Base-by-base conservation (phyloP, 2,888 invertebrate genomes). In the Empis stercorea region DNA sequence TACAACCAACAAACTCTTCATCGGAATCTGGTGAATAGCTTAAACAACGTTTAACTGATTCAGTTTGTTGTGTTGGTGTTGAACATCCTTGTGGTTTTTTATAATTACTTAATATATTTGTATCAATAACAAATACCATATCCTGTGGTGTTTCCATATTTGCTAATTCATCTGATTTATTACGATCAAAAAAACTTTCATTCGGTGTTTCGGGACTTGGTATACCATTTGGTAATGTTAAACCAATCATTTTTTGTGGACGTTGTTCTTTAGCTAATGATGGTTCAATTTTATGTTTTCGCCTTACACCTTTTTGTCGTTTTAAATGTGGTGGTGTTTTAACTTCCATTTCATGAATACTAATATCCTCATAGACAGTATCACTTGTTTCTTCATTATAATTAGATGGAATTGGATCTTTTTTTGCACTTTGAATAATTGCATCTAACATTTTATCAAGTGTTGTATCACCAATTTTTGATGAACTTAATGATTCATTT, bases 11-110 rank as follows among this genome's bases (percentile, higher is more conserved):
- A 27, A 52, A 54, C 46, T 74, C 60, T 49, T 74, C 73, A 46
- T 71, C 75, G 41, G 74, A 75, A 47, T 75, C 75, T 10, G 76
- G 75, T 14, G 78, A 78, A 60, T 75, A 78, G 11, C 76, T 78
- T 9, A 78, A 59, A 57, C 78, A 78, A 48, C 78, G 69, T 57
- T 78, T 72, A 14, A 72, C 64, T 36, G 75, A 73, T 45, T 73
- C 73, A 15, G 73, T 72, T 44, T 62, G 61, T 14, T 57, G 43
- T 9, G 60, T 60, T 23, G 75, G 59, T 52, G 75, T 76, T 48
- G 75, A 74, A 1, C 72, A 72, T 47, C 73, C 73, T 52, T 73
- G 64, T 27, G 72, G 69, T 58, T 71, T 59, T 48, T 55, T 53
- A 38, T 47, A 14, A 41, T 32, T 11, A 37, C 23, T 17, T 27